Conservation (phyloP, 2,888 invertebrate species). For the Dynastes tityus region DNA sequence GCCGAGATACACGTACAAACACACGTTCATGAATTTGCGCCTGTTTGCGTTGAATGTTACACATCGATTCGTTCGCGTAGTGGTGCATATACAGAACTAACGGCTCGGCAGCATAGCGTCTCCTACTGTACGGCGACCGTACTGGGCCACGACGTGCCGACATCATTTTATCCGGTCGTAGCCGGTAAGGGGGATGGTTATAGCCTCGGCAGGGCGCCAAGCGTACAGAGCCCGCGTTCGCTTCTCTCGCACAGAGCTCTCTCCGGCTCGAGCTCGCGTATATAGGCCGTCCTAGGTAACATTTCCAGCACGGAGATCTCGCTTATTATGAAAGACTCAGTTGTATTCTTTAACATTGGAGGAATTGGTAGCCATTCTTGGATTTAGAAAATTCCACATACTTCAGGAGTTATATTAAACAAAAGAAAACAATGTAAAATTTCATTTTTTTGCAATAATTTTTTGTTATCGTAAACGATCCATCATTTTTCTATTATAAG, state of each 20-base stretch:
- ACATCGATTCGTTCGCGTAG: conserved; percentile 1
- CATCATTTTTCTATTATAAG: too few species aligned
- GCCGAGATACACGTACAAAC: background rate
- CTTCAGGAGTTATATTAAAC: too few species aligned
- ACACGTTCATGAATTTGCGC: conserved; percentile 3
- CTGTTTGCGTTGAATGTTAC: background rate
- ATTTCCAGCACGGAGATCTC: too few species aligned
- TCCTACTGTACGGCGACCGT: background rate
- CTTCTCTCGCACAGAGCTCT: conserved; percentile 14
- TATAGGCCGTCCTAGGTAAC: background rate
- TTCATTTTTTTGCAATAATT: too few species aligned
- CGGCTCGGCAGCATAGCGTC: background rate
- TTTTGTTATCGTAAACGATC: too few species aligned
- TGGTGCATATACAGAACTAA: background rate
- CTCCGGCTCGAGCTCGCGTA: background rate
- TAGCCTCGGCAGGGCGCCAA: conserved; percentile 69
- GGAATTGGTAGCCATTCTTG: too few species aligned
- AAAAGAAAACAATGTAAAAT: too few species aligned
- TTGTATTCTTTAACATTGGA: too few species aligned
- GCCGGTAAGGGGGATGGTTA: conserved; percentile 69
- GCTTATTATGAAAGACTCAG: too few species aligned
- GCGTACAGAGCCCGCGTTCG: conserved; percentile 56
- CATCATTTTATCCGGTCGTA: conserved; percentile 64
- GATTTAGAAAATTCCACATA: too few species aligned
- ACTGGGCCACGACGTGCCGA: conserved; percentile 64